Conservation (phyloP, 2,113 vertebrate genomes). For the Emydura subglobosa region DNA sequence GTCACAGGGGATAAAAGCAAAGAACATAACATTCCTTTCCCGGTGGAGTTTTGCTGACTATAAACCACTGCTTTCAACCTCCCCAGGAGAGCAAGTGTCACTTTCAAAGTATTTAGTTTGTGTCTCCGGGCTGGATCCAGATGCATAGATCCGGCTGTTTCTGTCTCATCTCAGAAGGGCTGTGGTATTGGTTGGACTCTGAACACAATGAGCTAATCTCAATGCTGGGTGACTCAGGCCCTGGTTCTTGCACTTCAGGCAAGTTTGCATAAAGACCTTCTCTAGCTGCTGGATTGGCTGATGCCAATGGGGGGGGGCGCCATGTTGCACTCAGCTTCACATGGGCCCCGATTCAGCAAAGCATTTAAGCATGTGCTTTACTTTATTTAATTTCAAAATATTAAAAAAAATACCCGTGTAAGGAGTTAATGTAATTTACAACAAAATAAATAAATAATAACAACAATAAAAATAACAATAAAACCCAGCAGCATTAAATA, state of each 20-base stretch:
- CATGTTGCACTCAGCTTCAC: neutral
- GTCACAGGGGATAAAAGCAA: neutral
- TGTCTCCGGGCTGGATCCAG: constrained; percentile 5
- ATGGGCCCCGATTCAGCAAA: neutral
- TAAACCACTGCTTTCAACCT: neutral
- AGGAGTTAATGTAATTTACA: neutral
- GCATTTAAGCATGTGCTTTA: fast-evolving
- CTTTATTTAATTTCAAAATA: fast-evolving
- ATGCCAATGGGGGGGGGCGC: neutral
- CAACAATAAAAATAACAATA: too few species aligned
- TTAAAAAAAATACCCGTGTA: neutral
- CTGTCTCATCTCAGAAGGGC: neutral
- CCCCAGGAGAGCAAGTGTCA: constrained; percentile 28
- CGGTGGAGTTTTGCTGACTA: constrained; percentile 19
- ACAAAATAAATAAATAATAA: neutral
- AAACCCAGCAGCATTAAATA: neutral
- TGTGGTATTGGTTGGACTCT: fast-evolving
- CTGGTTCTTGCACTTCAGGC: too few species aligned
- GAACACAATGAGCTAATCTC: neutral
- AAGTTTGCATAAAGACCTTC: too few species aligned
- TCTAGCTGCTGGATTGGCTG: neutral
- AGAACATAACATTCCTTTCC: neutral
- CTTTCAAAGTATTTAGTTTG: constrained; percentile 41
- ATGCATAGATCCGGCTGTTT: neutral
- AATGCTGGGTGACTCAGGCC: fast-evolving